phyloP scores from a whole-genome alignment of 2,888 invertebrate species.

The Lepidochrysops patricia region DNA sequence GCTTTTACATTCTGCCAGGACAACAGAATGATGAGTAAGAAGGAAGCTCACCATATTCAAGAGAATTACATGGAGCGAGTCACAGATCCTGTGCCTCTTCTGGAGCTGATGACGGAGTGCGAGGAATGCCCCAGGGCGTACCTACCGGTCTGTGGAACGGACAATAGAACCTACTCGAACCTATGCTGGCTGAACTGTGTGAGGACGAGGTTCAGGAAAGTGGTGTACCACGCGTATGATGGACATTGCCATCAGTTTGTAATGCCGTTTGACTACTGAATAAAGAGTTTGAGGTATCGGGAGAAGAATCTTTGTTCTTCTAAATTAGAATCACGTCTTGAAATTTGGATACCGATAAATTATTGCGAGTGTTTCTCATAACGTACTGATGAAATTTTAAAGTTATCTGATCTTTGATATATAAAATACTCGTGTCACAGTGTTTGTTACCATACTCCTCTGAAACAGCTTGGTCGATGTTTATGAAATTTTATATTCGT shows the following conservation, averaged over 20 bases:
- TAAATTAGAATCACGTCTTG: no score
- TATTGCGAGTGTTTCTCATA: no score
- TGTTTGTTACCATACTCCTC: no score
- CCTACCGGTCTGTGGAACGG: conserved; percentile 38
- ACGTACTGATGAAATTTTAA: no score
- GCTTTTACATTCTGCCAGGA: background rate
- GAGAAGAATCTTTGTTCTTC: no score
- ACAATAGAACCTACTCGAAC: conserved; percentile 37
- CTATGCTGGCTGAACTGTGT: conserved; percentile 33
- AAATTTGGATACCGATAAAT: no score
- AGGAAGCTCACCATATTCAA: conserved; percentile 20
- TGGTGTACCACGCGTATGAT: conserved; percentile 19
- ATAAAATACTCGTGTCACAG: no score
- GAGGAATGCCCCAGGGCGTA: conserved; percentile 43
- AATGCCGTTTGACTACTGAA: conserved; percentile 23
- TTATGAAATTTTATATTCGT: no score
- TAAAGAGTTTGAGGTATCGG: no score
- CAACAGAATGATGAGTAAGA: background rate
- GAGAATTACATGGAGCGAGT: conserved; percentile 18
- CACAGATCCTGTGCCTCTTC: conserved; percentile 20
- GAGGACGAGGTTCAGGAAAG: conserved; percentile 14
- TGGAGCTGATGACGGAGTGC: conserved; percentile 22
- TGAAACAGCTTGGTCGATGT: no score
- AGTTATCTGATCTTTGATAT: no score
- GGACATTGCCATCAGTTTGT: conserved; percentile 29